Evolutionary conservation across 1,140 invertebrate genomes (phyloP), one percentile per base, ranked within the genome.

Genomic region (Leptinotarsa defecta): DNA sequence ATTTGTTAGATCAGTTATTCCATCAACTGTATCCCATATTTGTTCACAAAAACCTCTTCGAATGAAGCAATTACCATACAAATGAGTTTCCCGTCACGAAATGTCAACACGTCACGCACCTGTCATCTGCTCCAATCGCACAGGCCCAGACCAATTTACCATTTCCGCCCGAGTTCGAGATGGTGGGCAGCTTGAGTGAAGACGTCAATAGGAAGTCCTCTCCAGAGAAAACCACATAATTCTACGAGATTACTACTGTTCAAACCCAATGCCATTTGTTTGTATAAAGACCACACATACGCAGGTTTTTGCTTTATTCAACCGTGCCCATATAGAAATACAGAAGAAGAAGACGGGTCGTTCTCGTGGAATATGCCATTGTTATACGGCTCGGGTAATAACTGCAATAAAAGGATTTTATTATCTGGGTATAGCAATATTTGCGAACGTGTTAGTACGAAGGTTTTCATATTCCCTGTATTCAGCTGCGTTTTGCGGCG

Each of bases 201-300:
- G 71, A 73, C 62, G 71, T 73, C 71, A 73, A 73, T 73, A 73
- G 71, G 71, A 73, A 73, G 71, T 73, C 62, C 22, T 57, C 71
- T 73, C 43, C 69, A 76, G 69, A 73, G 75, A 27, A 76, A 76
- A 76, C 75, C 75, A 73, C 75, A 76, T 76, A 76, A 76, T 76
- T 76, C 75, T 68, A 76, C 75, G 49, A 72, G 75, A 76, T 76
- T 76, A 76, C 75, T 76, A 73, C 75, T 67, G 75, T 76, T 76
- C 61, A 73, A 72, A 76, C 63, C 75, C 64, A 68, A 67, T 72
- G 52, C 71, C 75, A 76, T 76, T 64, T 73, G 71, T 73, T 76
- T 64, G 71, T 69, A 63, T 69, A 52, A 68, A 65, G 75, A 76
- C 75, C 75, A 76, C 75, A 76, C 75, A 76, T 65, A 73, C 15